These are phyloP conservation scores for Anodontia alba DNA, from an alignment of 2,888 invertebrate species.

Conservation along the genomic window DNA sequence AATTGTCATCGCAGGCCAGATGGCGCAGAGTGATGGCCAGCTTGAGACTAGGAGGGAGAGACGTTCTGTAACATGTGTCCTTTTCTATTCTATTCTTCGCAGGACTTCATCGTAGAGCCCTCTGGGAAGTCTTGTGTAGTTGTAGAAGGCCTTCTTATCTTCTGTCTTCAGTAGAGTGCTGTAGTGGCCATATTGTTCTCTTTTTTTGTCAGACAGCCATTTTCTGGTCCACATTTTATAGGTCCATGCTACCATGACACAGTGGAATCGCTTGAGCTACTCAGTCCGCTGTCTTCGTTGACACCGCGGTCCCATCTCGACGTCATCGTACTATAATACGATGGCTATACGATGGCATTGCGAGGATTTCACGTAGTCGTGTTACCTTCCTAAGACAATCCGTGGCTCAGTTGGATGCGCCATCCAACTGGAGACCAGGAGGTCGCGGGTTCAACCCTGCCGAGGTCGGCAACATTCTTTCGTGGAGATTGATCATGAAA, in stretches of 20 bases:
- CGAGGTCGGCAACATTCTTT: no score
- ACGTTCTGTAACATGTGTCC: constrained; percentile 39
- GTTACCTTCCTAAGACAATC: no score
- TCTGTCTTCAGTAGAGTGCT: constrained; percentile 21
- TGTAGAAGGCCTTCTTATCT: constrained; percentile 26
- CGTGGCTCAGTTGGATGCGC: no score
- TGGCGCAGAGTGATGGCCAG: background rate
- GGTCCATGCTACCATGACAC: constrained; percentile 14
- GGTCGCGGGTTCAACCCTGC: no score
- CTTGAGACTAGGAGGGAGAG: background rate
- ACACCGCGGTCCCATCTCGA: no score
- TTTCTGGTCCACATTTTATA: constrained; percentile 10
- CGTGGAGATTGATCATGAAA: no score
- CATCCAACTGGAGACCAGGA: no score
- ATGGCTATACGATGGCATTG: no score
- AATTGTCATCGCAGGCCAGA: constrained; percentile 25
- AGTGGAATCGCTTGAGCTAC: background rate
- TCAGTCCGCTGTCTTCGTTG: background rate
- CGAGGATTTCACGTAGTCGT: no score
- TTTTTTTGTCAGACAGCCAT: constrained; percentile 18
- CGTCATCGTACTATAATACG: no score
- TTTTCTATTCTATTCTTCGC: constrained; percentile 37
- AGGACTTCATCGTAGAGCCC: constrained; percentile 28
- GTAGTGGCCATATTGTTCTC: constrained; percentile 27
- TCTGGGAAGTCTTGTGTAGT: constrained; percentile 28